phyloP scores from a whole-genome alignment of 1,140 invertebrate genomes.

The Druon quercuslanigerum region DNA sequence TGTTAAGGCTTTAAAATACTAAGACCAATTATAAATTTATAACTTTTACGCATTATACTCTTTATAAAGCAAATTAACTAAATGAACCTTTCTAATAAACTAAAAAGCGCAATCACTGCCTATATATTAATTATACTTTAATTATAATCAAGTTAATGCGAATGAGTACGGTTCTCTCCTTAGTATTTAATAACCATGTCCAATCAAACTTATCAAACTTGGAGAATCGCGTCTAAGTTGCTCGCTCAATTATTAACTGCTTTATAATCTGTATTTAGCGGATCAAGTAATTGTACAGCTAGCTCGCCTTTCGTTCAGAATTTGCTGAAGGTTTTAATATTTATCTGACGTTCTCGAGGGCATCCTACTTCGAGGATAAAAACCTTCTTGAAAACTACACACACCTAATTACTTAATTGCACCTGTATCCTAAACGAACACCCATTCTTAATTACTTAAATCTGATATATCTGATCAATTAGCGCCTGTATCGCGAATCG shows the following conservation, averaged over 20 bases:
- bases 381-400: constrained; percentile 12
- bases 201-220: constrained; percentile 8
- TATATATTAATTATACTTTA: not conserved
- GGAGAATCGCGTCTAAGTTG: not conserved
- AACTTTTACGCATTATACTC: not conserved
- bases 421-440: constrained; percentile 45
- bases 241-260: not conserved
- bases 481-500: constrained; percentile 46
- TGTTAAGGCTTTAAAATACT: too few relatives aligned
- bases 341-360: constrained; percentile 18
- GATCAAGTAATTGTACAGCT: constrained; percentile 21
- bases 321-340: not conserved
- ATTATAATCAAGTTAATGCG: not conserved
- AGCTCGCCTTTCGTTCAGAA: not conserved
- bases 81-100: not conserved
- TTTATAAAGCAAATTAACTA: not conserved
- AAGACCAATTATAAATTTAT: too few relatives aligned
- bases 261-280: constrained; percentile 12
- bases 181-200: not conserved
- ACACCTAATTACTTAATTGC: constrained; percentile 50
- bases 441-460: constrained; percentile 52
- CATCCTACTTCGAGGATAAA: constrained; percentile 17
- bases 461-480: constrained; percentile 55
- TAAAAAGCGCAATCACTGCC: not conserved
- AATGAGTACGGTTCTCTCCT: not conserved